Conservation (phyloP, 2,888 invertebrate genomes). For the Meiosimyza platycephala region DNA sequence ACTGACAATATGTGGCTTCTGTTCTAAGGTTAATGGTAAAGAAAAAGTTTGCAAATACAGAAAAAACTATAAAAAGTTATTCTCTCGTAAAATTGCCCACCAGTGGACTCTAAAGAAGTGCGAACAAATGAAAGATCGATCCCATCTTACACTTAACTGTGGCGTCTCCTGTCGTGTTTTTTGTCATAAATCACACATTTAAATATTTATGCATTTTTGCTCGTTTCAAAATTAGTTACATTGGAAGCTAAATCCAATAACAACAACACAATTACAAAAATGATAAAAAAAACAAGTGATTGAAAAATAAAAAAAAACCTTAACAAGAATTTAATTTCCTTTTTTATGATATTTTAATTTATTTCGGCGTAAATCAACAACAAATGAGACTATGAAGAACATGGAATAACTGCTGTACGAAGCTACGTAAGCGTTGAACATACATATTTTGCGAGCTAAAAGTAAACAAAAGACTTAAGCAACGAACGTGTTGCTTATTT, state of each 20-base stretch:
- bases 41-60: no score
- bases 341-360: constrained; percentile 65
- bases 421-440: background rate
- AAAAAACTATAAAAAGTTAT: no score
- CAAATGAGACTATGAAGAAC: constrained; percentile 50
- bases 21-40: no score
- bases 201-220: constrained; percentile 51
- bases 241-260: background rate
- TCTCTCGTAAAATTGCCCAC: no score
- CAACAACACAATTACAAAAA: constrained; percentile 3
- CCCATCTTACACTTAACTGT: constrained; percentile 12
- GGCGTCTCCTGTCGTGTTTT: constrained; percentile 45
- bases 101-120: no score
- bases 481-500: constrained; percentile 9
- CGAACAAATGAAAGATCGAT: background rate
- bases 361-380: constrained; percentile 63
- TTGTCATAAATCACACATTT: constrained; percentile 54
- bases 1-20: no score
- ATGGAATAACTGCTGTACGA: background rate
- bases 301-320: constrained; percentile 3
- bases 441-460: background rate
- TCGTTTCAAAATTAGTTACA: constrained; percentile 43
- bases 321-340: constrained; percentile 63
- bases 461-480: constrained; percentile 30
- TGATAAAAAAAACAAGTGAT: constrained; percentile 1